Evolutionary conservation across 2,888 invertebrate species (phyloP).

Genomic region (Helobdella robusta): DNA sequence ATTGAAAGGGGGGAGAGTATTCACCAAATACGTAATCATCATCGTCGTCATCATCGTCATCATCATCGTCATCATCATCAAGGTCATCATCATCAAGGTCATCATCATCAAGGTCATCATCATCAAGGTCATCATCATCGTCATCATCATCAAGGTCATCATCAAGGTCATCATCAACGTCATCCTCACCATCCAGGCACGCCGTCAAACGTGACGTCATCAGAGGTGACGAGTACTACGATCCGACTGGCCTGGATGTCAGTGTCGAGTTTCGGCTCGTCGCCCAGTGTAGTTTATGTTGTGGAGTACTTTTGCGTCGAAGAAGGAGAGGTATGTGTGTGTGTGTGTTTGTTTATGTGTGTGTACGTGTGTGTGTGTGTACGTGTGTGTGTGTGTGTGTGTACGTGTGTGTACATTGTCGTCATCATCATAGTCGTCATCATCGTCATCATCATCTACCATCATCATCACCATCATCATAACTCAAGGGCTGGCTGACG

Average conservation of each 20-base stretch:
- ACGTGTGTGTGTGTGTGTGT: too few species aligned
- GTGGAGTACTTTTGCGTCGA: constrained; percentile 52
- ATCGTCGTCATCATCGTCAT: constrained; percentile 21
- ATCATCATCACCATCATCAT: neutral
- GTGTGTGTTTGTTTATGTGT: neutral
- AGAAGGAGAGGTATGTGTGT: constrained; percentile 48
- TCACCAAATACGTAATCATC: too few species aligned
- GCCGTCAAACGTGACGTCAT: constrained; percentile 30
- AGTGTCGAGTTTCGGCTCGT: constrained; percentile 34
- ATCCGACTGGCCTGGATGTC: constrained; percentile 34
- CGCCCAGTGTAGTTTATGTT: constrained; percentile 30
- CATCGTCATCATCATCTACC: neutral
- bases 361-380: too few species aligned
- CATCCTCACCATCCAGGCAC: constrained; percentile 28
- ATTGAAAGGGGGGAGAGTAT: too few species aligned
- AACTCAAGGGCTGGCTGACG: constrained; percentile 53
- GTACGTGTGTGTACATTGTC: too few species aligned
- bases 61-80: constrained; percentile 18
- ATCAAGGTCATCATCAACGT: constrained; percentile 25
- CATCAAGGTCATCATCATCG: constrained; percentile 27
- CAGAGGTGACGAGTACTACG: constrained; percentile 31
- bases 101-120: constrained; percentile 25
- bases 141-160: constrained; percentile 25
- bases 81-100: constrained; percentile 20
- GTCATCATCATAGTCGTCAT: neutral